Evolutionary conservation across 2,888 invertebrate genomes (phyloP).

Genomic region (Xylophagus ater): DNA sequence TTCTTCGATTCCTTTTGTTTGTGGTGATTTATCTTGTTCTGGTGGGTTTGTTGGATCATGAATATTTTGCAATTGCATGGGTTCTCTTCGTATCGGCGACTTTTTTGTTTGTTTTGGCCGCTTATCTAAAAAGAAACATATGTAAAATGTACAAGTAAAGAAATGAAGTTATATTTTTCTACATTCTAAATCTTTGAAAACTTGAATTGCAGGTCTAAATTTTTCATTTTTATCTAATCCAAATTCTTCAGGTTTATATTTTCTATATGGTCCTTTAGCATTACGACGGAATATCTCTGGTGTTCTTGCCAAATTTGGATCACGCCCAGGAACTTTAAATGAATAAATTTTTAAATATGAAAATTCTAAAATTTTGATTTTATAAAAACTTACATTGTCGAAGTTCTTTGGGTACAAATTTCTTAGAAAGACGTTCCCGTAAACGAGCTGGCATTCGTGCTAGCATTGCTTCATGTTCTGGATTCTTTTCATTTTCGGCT

Average conservation of each 20-base stretch:
- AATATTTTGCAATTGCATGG: not conserved
- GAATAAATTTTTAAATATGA: not conserved
- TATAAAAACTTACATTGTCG: conserved; percentile 5
- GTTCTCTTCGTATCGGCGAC: not conserved
- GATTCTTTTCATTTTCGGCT: not conserved
- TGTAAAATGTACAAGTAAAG: not conserved
- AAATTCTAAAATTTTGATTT: not conserved
- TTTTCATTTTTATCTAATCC: conserved; percentile 17
- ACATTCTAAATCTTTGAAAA: conserved; percentile 12
- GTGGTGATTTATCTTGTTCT: not conserved
- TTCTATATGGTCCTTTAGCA: conserved; percentile 8
- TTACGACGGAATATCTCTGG: conserved; percentile 13
- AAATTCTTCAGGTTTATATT: conserved; percentile 19
- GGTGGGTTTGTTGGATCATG: no score
- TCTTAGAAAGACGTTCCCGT: conserved; percentile 1
- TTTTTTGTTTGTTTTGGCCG: not conserved
- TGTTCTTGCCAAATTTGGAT: conserved; percentile 7
- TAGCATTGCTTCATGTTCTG: not conserved
- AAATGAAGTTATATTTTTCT: not conserved
- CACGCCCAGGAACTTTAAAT: not conserved
- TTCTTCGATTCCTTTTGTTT: not conserved
- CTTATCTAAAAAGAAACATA: conserved; percentile 1
- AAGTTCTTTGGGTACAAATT: not conserved
- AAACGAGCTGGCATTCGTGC: conserved; percentile 8
- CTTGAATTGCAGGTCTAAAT: conserved; percentile 12